phyloP scores from a whole-genome alignment of 2,888 invertebrate species.

The Daptonema setosum region DNA sequence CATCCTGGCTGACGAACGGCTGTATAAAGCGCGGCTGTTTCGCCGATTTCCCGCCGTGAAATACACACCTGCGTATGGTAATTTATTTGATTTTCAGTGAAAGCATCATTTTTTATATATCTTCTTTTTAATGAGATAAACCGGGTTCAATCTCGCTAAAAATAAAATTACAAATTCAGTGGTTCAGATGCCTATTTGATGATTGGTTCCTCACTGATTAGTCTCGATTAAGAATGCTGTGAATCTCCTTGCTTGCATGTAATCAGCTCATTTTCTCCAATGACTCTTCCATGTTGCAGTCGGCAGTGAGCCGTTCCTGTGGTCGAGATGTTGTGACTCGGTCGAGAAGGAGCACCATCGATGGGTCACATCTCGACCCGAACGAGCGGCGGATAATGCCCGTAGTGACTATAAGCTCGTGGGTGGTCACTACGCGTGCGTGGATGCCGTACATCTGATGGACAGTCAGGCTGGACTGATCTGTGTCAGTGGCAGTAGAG shows the following conservation, averaged over 20 bases:
- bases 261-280: no score
- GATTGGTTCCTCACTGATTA: no score
- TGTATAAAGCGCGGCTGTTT: not conserved
- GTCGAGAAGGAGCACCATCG: not conserved
- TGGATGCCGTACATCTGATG: not conserved
- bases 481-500: not conserved
- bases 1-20: not conserved
- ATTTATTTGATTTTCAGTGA: not conserved
- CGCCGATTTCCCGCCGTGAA: not conserved
- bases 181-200: no score
- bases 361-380: not conserved
- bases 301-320: not conserved
- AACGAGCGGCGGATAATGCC: not conserved
- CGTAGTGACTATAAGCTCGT: not conserved
- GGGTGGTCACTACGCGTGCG: not conserved
- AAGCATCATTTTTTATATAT: not conserved
- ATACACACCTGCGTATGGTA: not conserved
- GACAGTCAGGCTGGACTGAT: not conserved
- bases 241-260: no score
- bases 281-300: no score
- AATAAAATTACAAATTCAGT: no score
- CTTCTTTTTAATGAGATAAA: not conserved
- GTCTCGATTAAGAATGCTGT: no score
- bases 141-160: no score
- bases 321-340: not conserved